These are phyloP conservation scores for Monomorium pharaonis DNA, from an alignment of 1,140 invertebrate species.

Conservation along the genomic window DNA sequence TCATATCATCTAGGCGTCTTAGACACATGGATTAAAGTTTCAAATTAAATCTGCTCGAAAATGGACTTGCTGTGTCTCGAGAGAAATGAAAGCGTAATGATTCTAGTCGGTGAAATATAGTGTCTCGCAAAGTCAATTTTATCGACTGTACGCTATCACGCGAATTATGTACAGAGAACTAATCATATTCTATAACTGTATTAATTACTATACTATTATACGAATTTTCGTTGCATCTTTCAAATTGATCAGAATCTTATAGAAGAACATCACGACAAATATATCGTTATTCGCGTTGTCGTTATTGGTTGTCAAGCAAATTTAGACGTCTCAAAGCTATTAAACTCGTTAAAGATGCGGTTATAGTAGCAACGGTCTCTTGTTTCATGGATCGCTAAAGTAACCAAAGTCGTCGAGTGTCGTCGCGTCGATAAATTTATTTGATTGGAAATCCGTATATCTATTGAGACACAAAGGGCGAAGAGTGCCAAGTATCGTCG, in stretches of 20 bases:
- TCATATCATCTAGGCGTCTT: conserved; percentile 28
- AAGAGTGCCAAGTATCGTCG: conserved; percentile 64
- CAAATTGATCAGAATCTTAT: neutral
- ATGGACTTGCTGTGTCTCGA: neutral
- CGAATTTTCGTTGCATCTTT: conserved; percentile 9
- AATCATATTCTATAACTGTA: conserved; percentile 14
- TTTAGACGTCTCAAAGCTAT: conserved; percentile 39
- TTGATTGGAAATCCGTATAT: conserved; percentile 48
- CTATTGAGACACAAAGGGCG: conserved; percentile 56
- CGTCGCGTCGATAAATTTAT: conserved; percentile 40
- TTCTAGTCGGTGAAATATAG: conserved; percentile 3
- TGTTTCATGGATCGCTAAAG: neutral
- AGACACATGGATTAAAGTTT: conserved; percentile 38
- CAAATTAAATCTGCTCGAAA: conserved; percentile 30
- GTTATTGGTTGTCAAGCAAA: conserved; percentile 11
- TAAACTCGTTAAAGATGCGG: neutral
- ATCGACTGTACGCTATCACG: conserved; percentile 32
- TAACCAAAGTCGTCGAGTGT: neutral
- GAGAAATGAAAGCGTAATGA: conserved; percentile 34
- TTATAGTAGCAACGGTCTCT: neutral
- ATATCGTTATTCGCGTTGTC: conserved; percentile 3
- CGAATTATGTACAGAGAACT: conserved; percentile 35
- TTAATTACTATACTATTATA: neutral
- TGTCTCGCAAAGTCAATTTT: conserved; percentile 36
- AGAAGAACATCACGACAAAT: neutral